A percentile compares a stretch with the other conserved stretches of the same genome.
These are phyloP conservation scores for Apis cerana DNA, from an alignment of 1,140 invertebrate genomes.

Conservation along the genomic window DNA sequence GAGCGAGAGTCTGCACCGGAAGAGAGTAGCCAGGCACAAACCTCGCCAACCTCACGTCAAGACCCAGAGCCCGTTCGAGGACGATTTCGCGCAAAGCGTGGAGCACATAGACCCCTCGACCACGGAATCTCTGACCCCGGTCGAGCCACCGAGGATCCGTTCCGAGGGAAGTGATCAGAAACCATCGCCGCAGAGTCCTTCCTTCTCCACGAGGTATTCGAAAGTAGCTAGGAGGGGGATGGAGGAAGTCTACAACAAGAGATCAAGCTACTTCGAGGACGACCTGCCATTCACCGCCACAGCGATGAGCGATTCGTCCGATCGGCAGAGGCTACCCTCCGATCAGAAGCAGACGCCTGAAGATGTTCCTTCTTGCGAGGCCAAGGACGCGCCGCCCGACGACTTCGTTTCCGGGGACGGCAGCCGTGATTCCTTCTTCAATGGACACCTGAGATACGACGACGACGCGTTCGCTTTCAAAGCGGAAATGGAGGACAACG, in stretches of 20 bases:
- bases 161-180: constrained; percentile 67
- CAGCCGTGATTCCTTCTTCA: constrained; percentile 74
- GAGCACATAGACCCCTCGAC: constrained; percentile 69
- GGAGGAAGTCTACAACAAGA: constrained; percentile 60
- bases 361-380: constrained; percentile 67
- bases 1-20: constrained; percentile 76
- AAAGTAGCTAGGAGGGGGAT: constrained; percentile 64
- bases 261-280: constrained; percentile 85
- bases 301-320: constrained; percentile 73
- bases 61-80: constrained; percentile 85
- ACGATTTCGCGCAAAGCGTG: constrained; percentile 83
- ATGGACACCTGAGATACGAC: constrained; percentile 75
- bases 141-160: constrained; percentile 68
- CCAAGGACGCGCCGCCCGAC: constrained; percentile 67
- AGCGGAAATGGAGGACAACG: constrained; percentile 76
- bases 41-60: constrained; percentile 61
- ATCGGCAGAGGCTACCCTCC: constrained; percentile 69
- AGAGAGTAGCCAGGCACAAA: constrained; percentile 78
- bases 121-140: constrained; percentile 59
- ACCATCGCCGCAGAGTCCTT: constrained; percentile 70
- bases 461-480: constrained; percentile 76
- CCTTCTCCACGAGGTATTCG: constrained; percentile 47
- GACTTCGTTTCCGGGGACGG: constrained; percentile 69
- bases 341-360: constrained; percentile 76
- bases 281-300: constrained; percentile 85